Base-by-base conservation (phyloP, 53 echinoderm and acorn worm genomes). In the Glandiceps talaboti region DNA sequence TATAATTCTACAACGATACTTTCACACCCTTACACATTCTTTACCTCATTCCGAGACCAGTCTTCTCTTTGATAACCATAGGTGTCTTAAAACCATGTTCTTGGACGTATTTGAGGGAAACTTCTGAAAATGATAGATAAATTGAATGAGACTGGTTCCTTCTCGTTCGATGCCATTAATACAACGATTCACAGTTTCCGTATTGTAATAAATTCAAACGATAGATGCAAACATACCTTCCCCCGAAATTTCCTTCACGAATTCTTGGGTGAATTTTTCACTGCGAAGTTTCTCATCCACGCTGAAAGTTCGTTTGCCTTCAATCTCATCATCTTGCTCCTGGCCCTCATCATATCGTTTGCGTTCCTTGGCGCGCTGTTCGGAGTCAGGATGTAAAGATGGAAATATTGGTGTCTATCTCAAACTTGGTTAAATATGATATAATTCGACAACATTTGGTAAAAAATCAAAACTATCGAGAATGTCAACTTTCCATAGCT, bases 281-380 rank as follows among this genome's bases (percentile, higher is more conserved):
- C 73, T 77, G 20, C 33, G 84, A 28, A 99, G 86, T 80, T 99
- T 99, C 73, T 89, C 89, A 1, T 99, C 93, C 78, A 99, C 79
- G 30, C 85, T 89, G 79, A 89, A 99, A 29, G 91, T 99, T 72
- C 99, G 79, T 80, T 88, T 89, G 0, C 99, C 99, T 81, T 99
- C 99, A 79, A 99, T 99, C 77, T 93, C 99, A 31, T 93, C 99
- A 85, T 99, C 99, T 30, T 99, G 99, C 29, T 91, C 89, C 81
- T 99, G 93, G 1, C 99, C 99, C 79, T 99, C 99, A 73, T 99
- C 88, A 77, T 99, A 99, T 78, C 91, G 93, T 29, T 93, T 89
- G 32, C 99, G 85, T 27, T 89, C 88, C 80, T 99, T 99, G 10
- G 91, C 82, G 75, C 99, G 91, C 99, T 99, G 79, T 25, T 77